phyloP scores from a whole-genome alignment of 2,797 vertebrate genomes.

The Xenentodon cancila region DNA sequence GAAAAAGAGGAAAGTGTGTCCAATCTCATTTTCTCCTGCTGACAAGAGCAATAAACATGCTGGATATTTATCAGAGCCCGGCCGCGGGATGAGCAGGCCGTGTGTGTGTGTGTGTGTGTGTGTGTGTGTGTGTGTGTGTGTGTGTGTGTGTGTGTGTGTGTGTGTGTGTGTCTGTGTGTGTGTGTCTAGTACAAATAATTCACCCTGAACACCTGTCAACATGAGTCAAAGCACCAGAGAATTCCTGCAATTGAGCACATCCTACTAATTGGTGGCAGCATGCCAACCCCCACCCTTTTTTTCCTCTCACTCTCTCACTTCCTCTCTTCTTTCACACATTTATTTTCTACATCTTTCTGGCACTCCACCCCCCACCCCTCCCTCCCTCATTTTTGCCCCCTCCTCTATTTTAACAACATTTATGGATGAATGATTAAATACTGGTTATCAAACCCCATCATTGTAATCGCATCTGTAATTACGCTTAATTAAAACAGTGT shows the following conservation, averaged over 20 bases:
- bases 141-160: conserved; percentile 17
- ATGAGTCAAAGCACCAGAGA: conserved; percentile 80
- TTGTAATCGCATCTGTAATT: conserved; percentile 97
- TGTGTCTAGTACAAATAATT: conserved; percentile 70
- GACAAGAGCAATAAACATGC: conserved; percentile 69
- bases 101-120: conserved; percentile 40
- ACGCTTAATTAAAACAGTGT: conserved; percentile 96
- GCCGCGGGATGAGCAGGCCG: conserved; percentile 49
- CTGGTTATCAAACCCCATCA: conserved; percentile 94
- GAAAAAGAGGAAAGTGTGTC: conserved; percentile 65
- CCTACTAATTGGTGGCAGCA: conserved; percentile 88
- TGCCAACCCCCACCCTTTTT: conserved; percentile 70
- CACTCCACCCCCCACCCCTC: conserved; percentile 26
- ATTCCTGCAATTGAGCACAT: conserved; percentile 87
- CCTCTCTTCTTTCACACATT: conserved; percentile 32
- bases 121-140: conserved; percentile 19
- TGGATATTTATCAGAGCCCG: conserved; percentile 73
- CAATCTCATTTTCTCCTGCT: conserved; percentile 75
- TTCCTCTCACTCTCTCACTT: conserved; percentile 7
- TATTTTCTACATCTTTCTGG: conserved; percentile 48
- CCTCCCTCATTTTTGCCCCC: conserved; percentile 25
- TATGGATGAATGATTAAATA: conserved; percentile 96
- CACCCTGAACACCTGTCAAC: conserved; percentile 82
- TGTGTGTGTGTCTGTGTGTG: conserved; percentile 51
- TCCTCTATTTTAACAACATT: conserved; percentile 91